A percentile compares a stretch with the other conserved stretches of the same genome.
Evolutionary conservation across 2,888 invertebrate genomes (phyloP).

Genomic region (Hermaeophaga mercurialis): DNA sequence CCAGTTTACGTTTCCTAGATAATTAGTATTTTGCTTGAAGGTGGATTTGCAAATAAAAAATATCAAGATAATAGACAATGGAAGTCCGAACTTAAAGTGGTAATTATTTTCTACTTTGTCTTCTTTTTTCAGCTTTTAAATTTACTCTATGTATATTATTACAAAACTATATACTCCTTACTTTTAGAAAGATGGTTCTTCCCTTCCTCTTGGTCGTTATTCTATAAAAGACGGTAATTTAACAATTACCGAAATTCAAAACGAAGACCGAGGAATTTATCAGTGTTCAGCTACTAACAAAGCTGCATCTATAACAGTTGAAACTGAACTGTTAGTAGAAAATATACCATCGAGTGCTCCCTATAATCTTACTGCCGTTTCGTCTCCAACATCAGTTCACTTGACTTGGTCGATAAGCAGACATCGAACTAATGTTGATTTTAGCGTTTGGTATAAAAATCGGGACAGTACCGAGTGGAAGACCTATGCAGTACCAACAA

Average conservation of each 20-base stretch:
- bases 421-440: slow-evolving; percentile 77
- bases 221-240: slow-evolving; percentile 76
- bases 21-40: no score
- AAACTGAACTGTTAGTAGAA: slow-evolving; percentile 81
- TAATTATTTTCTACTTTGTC: no score
- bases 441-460: slow-evolving; percentile 85
- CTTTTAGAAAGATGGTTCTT: slow-evolving; percentile 73
- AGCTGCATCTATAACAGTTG: slow-evolving; percentile 81
- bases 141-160: no score
- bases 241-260: slow-evolving; percentile 79
- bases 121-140: no score
- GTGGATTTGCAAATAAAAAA: no score
- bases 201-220: slow-evolving; percentile 71
- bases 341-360: slow-evolving; percentile 91
- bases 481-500: slow-evolving; percentile 75
- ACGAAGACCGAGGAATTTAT: slow-evolving; percentile 86
- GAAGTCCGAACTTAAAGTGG: no score
- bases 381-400: slow-evolving; percentile 73
- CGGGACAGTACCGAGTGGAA: slow-evolving; percentile 81
- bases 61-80: no score
- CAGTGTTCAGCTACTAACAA: slow-evolving; percentile 85
- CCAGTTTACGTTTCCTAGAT: no score
- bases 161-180: no score
- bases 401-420: slow-evolving; percentile 85
- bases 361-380: slow-evolving; percentile 80